Percentiles rank a stretch among this genome's conserved stretches.
phyloP scores from a whole-genome alignment of 2,797 vertebrate species.

The Loris lydekkerianus region DNA sequence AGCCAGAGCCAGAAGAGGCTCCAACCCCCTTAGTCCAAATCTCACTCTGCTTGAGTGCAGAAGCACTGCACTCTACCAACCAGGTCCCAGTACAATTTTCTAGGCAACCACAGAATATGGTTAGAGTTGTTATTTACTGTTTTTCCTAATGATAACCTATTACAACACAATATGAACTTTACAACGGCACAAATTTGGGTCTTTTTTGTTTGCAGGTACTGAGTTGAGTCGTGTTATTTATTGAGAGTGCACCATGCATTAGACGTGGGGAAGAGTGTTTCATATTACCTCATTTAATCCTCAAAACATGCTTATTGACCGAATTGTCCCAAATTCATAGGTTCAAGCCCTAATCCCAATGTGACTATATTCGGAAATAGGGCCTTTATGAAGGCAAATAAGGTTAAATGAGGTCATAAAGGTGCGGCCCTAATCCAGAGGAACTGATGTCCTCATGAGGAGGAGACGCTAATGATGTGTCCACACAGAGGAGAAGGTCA shows the following conservation, averaged over 20 bases:
- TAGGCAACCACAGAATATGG: not conserved
- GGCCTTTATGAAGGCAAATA: not conserved
- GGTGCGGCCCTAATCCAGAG: not conserved
- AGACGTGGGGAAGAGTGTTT: not conserved
- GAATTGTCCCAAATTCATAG: not conserved
- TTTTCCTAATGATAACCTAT: conserved; percentile 4
- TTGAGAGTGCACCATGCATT: not conserved
- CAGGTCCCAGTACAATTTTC: not conserved
- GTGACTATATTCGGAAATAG: not conserved
- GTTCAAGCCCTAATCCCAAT: not conserved
- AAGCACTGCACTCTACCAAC: not conserved
- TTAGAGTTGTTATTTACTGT: not conserved
- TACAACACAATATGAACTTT: not conserved
- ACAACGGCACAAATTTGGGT: not conserved
- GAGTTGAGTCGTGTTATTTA: not conserved
- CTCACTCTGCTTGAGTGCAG: not conserved
- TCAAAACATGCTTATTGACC: not conserved
- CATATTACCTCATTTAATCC: not conserved
- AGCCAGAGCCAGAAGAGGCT: not conserved
- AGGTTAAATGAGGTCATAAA: not conserved
- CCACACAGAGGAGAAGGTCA: not conserved
- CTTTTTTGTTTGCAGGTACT: not conserved
- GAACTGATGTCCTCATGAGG: not conserved
- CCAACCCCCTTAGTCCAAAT: not conserved
- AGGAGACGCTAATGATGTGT: not conserved